These are phyloP conservation scores for Steinernema scapterisci DNA, from an alignment of 2,888 invertebrate species.

Conservation along the genomic window DNA sequence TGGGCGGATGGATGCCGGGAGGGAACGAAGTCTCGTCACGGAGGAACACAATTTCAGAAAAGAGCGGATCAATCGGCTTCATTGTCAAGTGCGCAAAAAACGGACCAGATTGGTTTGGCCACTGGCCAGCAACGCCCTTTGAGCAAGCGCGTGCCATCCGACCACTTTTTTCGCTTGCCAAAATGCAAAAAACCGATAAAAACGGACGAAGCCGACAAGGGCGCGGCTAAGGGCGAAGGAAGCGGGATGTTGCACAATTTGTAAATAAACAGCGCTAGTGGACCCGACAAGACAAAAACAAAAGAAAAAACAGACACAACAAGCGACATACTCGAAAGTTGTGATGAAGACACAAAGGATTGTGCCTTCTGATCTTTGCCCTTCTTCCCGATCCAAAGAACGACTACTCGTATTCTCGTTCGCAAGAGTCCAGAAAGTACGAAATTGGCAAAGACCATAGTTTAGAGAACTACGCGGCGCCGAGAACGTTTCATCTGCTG, in stretches of 20 bases:
- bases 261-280: slow-evolving; percentile 25
- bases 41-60: slow-evolving; percentile 22
- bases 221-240: background rate
- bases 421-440: background rate
- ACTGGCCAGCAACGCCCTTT: slow-evolving; percentile 23
- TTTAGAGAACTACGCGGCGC: no score
- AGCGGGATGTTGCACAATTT: background rate
- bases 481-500: background rate
- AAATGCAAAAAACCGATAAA: slow-evolving; percentile 31
- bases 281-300: background rate
- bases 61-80: slow-evolving; percentile 21
- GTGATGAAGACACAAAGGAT: background rate
- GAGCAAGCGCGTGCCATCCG: slow-evolving; percentile 28
- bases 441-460: background rate
- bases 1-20: background rate
- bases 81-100: slow-evolving; percentile 30
- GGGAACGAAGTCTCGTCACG: slow-evolving; percentile 15
- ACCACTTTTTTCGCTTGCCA: slow-evolving; percentile 12
- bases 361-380: background rate
- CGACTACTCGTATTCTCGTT: background rate
- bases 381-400: background rate
- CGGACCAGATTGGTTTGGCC: slow-evolving; percentile 30
- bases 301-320: slow-evolving; percentile 7
- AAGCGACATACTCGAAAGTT: background rate
- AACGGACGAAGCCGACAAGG: background rate